phyloP scores from a whole-genome alignment of 1,140 invertebrate species.

The Drosophila simulans region DNA sequence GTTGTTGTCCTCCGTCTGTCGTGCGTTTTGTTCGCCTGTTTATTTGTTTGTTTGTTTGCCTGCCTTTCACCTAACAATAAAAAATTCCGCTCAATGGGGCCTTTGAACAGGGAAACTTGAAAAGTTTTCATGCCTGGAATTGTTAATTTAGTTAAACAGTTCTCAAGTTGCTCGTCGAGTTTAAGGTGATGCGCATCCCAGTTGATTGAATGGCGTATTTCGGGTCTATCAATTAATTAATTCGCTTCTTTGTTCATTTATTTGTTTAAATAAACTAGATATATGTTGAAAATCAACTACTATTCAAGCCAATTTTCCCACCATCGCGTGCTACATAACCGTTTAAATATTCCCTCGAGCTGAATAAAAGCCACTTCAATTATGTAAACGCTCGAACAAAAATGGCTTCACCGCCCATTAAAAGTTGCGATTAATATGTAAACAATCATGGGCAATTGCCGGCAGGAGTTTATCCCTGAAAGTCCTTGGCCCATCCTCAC shows the following conservation, averaged over 20 bases:
- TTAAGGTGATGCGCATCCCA: conserved; percentile 8
- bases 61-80: conserved; percentile 63
- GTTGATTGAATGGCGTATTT: conserved; percentile 33
- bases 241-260: neutral
- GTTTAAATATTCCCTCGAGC: conserved; percentile 19
- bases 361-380: conserved; percentile 38
- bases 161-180: conserved; percentile 34
- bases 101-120: conserved; percentile 17
- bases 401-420: conserved; percentile 64
- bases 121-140: conserved; percentile 73
- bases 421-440: conserved; percentile 79
- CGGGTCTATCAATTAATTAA: conserved; percentile 16
- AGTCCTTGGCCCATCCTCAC: conserved; percentile 25
- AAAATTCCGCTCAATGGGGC: conserved; percentile 51
- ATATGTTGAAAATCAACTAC: no score
- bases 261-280: no score
- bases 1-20: conserved; percentile 49
- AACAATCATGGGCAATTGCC: conserved; percentile 73
- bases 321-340: neutral
- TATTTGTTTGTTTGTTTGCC: conserved; percentile 20
- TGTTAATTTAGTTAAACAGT: conserved; percentile 79
- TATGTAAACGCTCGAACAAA: conserved; percentile 46
- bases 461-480: conserved; percentile 5
- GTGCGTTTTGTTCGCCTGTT: conserved; percentile 35
- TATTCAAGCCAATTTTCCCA: neutral